phyloP scores from a whole-genome alignment of 2,888 invertebrate species.

The Monochamus alternatus region DNA sequence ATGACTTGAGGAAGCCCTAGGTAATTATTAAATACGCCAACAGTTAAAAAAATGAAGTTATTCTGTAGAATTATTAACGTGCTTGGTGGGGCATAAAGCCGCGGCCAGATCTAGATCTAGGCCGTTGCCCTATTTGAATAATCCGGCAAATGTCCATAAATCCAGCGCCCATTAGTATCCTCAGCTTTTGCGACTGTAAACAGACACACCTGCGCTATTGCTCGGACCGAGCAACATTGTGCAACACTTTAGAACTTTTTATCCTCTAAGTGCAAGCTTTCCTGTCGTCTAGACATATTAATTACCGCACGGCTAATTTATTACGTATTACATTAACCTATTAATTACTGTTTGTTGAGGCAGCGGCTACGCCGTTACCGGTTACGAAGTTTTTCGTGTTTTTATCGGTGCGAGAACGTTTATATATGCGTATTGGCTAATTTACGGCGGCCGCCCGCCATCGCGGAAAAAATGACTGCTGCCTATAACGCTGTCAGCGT shows the following conservation, averaged over 20 bases:
- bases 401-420: neutral
- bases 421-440: neutral
- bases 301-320: conserved; percentile 20
- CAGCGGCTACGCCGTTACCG: conserved; percentile 8
- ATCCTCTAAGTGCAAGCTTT: conserved; percentile 18
- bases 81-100: too few relatives aligned
- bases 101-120: too few relatives aligned
- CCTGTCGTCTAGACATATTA: conserved; percentile 34
- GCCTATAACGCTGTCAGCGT: neutral
- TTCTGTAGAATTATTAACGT: too few relatives aligned
- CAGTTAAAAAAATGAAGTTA: too few relatives aligned
- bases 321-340: conserved; percentile 13
- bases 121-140: too few relatives aligned
- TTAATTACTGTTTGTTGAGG: conserved; percentile 23
- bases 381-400: neutral
- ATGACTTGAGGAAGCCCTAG: too few relatives aligned
- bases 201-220: conserved; percentile 15
- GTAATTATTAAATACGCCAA: too few relatives aligned
- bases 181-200: neutral
- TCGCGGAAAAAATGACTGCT: neutral
- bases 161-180: neutral
- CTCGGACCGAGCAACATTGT: neutral
- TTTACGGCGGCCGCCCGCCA: neutral
- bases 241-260: conserved; percentile 29
- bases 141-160: too few relatives aligned